These are phyloP conservation scores for Psittacara wagleri DNA, from an alignment of 2,113 vertebrate genomes.

Conservation along the genomic window DNA sequence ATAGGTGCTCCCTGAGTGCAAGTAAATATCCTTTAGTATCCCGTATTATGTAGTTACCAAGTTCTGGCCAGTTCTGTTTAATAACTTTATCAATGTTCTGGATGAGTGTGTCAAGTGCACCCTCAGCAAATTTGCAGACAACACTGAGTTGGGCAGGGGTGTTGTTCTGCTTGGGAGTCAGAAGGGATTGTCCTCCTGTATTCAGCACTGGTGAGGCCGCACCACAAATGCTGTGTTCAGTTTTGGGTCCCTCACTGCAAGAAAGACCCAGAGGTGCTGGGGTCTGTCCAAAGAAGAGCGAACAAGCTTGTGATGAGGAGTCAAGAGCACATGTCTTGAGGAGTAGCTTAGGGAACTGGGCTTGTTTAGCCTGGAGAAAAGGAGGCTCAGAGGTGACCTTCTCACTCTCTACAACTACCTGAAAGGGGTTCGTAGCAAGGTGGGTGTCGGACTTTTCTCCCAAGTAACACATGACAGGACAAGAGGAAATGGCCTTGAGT, in stretches of 20 bases:
- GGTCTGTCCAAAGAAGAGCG: not conserved
- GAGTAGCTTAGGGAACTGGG: not conserved
- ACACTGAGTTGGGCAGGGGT: not conserved
- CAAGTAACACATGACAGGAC: not conserved
- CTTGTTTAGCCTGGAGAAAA: not conserved
- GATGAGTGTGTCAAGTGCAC: not conserved
- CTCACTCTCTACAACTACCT: not conserved
- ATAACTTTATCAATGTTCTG: not conserved
- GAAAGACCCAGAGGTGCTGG: not conserved
- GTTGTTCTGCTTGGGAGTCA: not conserved
- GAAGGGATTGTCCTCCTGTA: not conserved
- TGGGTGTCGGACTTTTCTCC: accelerated
- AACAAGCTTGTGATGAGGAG: not conserved
- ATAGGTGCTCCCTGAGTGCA: not conserved
- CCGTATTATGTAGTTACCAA: not conserved
- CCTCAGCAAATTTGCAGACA: not conserved
- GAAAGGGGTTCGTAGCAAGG: not conserved
- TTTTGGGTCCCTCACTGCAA: not conserved
- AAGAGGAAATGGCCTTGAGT: not conserved
- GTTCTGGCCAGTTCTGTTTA: not conserved
- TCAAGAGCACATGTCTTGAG: not conserved
- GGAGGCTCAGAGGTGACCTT: not conserved
- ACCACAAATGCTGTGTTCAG: not conserved
- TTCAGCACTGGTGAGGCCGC: not conserved
- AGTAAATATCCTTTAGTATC: not conserved